A percentile compares a stretch with the other conserved stretches of the same genome.
phyloP scores from a whole-genome alignment of 2,113 vertebrate species.

The Thamnophis sirtalis region DNA sequence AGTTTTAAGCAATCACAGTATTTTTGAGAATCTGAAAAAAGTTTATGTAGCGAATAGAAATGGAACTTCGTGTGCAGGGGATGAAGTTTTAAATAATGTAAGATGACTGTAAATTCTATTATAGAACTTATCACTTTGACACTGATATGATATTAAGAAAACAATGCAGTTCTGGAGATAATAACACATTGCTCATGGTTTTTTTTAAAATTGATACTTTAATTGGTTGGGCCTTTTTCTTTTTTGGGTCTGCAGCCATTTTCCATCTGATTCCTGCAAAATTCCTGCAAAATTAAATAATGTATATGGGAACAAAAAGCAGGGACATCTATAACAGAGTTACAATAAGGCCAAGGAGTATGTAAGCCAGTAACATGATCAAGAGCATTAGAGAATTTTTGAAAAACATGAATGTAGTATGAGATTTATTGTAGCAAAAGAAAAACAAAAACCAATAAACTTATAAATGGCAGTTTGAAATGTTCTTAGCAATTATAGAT shows the following conservation, averaged over 20 bases:
- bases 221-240: not conserved
- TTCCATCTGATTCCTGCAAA: not conserved
- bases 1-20: not conserved
- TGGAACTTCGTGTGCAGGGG: not conserved
- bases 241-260: not conserved
- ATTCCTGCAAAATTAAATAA: not conserved
- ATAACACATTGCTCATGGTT: not conserved
- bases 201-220: not conserved
- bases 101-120: not conserved
- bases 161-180: not conserved
- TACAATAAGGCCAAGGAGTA: not conserved
- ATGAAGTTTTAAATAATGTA: not conserved
- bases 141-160: not conserved
- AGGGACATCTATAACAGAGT: not conserved
- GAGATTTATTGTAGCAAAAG: not conserved
- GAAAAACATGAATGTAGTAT: not conserved
- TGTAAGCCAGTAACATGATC: not conserved
- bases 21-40: not conserved
- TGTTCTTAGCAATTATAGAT: not conserved
- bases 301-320: not conserved
- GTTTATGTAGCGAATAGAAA: not conserved
- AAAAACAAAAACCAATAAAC: not conserved
- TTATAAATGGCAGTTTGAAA: not conserved
- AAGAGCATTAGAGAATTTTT: not conserved
- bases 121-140: not conserved